Evolutionary conservation across 2,113 vertebrate species (phyloP).

Genomic region (Epinephelus lanceolatus): DNA sequence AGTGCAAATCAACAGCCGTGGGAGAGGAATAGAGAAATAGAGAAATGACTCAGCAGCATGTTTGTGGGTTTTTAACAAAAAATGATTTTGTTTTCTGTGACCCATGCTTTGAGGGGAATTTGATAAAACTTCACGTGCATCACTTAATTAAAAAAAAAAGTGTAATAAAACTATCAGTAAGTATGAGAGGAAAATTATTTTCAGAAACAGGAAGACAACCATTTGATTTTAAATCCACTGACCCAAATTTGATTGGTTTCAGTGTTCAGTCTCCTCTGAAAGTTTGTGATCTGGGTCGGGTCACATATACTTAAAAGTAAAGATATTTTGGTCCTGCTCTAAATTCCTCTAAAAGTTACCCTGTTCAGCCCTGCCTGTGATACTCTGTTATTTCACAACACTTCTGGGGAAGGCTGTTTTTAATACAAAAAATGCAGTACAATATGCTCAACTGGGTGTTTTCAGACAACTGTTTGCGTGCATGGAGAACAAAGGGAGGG

Average conservation of each 20-base stretch:
- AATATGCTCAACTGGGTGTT: not conserved
- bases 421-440: not conserved
- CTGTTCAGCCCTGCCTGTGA: not conserved
- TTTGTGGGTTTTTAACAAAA: not conserved
- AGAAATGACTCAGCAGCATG: not conserved
- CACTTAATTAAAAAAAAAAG: not conserved
- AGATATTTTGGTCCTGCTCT: slow-evolving; percentile 26
- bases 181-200: rapidly evolving
- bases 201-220: not conserved
- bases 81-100: not conserved
- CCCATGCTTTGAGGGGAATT: not conserved
- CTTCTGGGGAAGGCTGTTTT: not conserved
- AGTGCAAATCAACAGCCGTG: slow-evolving; percentile 6
- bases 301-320: slow-evolving; percentile 2
- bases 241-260: slow-evolving; percentile 20
- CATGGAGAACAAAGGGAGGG: slow-evolving; percentile 7
- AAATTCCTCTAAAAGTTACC: not conserved
- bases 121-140: not conserved
- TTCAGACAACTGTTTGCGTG: not conserved
- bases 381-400: not conserved
- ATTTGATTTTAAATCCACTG: not conserved
- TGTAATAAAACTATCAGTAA: not conserved
- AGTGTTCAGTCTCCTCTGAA: slow-evolving; percentile 23
- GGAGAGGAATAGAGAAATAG: not conserved
- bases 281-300: slow-evolving; percentile 14